Base-by-base conservation (phyloP, 2,113 vertebrate genomes). In the Pyrgilauda ruficollis region DNA sequence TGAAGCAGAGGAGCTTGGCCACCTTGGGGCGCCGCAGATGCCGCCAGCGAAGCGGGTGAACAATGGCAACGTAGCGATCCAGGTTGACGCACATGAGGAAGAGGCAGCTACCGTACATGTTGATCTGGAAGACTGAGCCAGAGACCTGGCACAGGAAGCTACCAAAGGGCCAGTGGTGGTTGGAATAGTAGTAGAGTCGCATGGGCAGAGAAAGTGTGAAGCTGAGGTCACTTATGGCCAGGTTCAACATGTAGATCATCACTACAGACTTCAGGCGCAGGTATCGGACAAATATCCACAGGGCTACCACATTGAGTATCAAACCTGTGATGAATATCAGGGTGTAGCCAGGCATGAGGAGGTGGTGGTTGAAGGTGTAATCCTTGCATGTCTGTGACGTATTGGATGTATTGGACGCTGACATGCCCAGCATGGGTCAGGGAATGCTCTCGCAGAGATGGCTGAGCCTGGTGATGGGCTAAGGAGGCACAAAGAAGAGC, bases 21-120 rank as follows among this genome's bases (percentile, higher is more conserved):
- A 98, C 85, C 53, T 95, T 97, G 82, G 97, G 98, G 33, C 97
- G 96, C 30, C 98, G 96, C 52, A 98, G 93, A 19, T 98, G 98
- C n/a, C 98, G 96, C 97, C 98, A 97, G 43, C 98, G 96, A 50
- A 98, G 97, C 0, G 98, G 98, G 74, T 98, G 97, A 61, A 98
- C 98, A 2, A 98, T 98, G 74, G 98, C 98, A 8, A 97, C 20
- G 2, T 98, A 98, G 70, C 98, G 98, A 90, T 99, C 98, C 87
- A 98, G 80, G 76, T 98, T 98, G 94, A 99, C 97, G 85, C 98
- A 98, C 59, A 97, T 97, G 64, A 99, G 98, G 96, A 99, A 98
- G 30, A 98, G 97, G 85, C 98, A 98, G 96, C 98, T 99, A 33
- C 98, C 98, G 0, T 99, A 98, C 97, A 99, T 98, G 91, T 99